Evolutionary conservation across 2,797 vertebrate genomes (phyloP).

Genomic region (Dipus sagitta): DNA sequence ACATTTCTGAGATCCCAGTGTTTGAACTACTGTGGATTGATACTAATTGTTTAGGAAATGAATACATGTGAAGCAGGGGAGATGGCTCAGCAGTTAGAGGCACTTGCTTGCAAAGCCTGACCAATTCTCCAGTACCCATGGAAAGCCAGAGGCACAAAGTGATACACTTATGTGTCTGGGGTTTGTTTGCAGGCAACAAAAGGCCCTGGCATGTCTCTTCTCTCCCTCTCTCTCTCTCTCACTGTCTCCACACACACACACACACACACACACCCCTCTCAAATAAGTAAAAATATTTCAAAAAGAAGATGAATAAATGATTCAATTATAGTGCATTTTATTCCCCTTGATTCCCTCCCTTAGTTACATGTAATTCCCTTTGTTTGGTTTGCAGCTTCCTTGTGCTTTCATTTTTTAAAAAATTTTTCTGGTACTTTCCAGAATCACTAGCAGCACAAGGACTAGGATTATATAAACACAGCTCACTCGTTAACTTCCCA

Average conservation of each 20-base stretch:
- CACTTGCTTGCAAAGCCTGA: too few species aligned
- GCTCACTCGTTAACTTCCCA: neutral
- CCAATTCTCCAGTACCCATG: too few species aligned
- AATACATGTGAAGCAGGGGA: neutral
- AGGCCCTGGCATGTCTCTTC: too few species aligned
- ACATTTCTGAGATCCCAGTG: neutral
- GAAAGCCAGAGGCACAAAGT: too few species aligned
- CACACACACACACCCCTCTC: too few species aligned
- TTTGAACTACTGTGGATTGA: neutral
- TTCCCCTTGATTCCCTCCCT: neutral
- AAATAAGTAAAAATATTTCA: too few species aligned
- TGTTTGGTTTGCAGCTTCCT: neutral
- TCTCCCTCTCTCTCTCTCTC: too few species aligned
- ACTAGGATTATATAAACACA: neutral
- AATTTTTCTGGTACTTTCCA: neutral
- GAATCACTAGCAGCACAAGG: conserved; percentile 11
- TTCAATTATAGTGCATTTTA: neutral
- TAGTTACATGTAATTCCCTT: neutral
- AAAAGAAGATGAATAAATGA: conserved; percentile 22
- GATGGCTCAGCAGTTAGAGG: too few species aligned
- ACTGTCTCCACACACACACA: too few species aligned
- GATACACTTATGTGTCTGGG: too few species aligned
- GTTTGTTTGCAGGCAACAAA: too few species aligned
- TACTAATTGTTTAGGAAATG: neutral
- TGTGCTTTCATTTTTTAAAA: neutral